These are phyloP conservation scores for Pygmarrhopalites habei DNA, from an alignment of 1,140 invertebrate species.

Conservation along the genomic window DNA sequence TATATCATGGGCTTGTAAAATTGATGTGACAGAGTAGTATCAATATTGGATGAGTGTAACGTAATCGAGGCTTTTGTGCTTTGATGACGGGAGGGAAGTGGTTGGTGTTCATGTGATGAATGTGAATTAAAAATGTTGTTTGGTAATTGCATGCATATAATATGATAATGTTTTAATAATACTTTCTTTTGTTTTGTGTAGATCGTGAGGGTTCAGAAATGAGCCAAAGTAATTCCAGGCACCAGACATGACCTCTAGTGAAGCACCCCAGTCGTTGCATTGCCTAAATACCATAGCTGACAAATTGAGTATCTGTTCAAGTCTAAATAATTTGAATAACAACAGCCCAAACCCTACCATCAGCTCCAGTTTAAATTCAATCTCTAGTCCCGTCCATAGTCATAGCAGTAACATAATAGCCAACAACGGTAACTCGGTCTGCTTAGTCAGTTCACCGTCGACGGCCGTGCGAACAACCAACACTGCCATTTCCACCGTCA, in stretches of 20 bases:
- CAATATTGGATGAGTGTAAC: background rate
- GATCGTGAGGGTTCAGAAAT: conserved; percentile 33
- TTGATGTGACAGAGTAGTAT: background rate
- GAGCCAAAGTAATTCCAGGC: conserved; percentile 19
- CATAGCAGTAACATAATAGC: conserved; percentile 17
- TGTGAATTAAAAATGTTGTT: background rate
- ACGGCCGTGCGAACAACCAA: conserved; percentile 11
- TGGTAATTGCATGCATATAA: background rate
- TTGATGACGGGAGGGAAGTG: background rate
- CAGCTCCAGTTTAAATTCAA: conserved; percentile 4
- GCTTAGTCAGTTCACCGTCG: conserved; percentile 18
- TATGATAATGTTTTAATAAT: background rate
- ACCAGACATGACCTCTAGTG: conserved; percentile 34
- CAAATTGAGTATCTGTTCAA: conserved; percentile 21
- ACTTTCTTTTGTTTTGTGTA: conserved; percentile 9
- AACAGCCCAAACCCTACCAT: background rate
- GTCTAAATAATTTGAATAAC: conserved; percentile 9
- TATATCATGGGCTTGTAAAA: background rate
- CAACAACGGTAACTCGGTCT: background rate
- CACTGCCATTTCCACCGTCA: too few species aligned
- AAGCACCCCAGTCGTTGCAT: conserved; percentile 28
- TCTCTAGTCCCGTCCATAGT: conserved; percentile 18
- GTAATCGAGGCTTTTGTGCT: background rate
- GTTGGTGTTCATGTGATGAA: background rate
- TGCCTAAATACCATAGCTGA: conserved; percentile 29